A percentile compares a stretch with the other conserved stretches of the same genome.
Evolutionary conservation across 35 echinoderm and acorn worm genomes (phyloP).

Genomic region (Heliocidaris erythrogramma): DNA sequence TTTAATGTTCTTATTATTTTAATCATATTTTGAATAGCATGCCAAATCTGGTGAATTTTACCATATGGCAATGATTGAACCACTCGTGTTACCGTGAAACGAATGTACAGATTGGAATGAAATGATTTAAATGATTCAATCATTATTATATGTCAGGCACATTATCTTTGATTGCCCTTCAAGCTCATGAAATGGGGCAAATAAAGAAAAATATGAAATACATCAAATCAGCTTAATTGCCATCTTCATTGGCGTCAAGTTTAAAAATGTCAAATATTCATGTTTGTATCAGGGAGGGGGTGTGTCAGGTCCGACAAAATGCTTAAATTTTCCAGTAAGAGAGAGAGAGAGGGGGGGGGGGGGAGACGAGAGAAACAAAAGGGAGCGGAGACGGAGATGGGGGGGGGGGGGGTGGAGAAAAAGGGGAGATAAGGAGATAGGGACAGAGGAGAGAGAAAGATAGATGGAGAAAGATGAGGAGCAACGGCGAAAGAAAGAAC

Average conservation of each 20-base stretch:
- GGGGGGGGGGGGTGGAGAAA: no score
- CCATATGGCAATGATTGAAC: not conserved
- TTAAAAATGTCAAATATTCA: no score
- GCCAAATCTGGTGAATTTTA: not conserved
- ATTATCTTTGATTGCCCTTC: not conserved
- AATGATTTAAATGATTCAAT: not conserved
- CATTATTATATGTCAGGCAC: conserved; percentile 2
- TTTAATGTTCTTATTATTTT: not conserved
- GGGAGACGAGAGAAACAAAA: no score
- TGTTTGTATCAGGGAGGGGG: no score
- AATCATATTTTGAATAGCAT: not conserved
- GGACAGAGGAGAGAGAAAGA: no score
- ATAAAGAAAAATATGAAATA: not conserved
- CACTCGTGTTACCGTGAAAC: not conserved
- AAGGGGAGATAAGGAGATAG: no score
- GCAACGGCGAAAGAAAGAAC: no score
- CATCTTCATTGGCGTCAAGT: not conserved
- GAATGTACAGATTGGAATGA: not conserved
- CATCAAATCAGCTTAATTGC: not conserved
- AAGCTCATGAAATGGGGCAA: not conserved
- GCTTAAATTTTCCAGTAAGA: no score
- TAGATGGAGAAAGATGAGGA: no score
- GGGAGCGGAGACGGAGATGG: no score
- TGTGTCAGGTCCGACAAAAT: no score
- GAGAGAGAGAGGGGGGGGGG: no score